phyloP scores from a whole-genome alignment of 2,797 vertebrate species.

The Fistularia tabacaria region DNA sequence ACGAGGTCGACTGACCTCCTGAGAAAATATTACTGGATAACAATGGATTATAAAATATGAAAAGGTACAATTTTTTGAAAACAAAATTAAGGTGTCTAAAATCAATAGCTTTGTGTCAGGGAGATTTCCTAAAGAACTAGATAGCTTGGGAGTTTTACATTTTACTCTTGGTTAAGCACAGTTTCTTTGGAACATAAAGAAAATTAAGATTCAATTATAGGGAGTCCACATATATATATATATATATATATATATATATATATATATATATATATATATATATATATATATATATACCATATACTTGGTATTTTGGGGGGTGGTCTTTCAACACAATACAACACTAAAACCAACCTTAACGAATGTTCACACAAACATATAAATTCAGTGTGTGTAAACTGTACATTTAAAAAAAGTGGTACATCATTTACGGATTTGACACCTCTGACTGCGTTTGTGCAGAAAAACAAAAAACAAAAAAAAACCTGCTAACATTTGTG shows the following conservation, averaged over 20 bases:
- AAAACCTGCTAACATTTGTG: no score
- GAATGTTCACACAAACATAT: no score
- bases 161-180: slow-evolving; percentile 41
- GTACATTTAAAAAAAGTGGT: no score
- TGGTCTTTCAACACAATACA: no score
- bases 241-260: slow-evolving; percentile 22
- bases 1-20: slow-evolving; percentile 6
- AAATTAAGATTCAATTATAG: slow-evolving; percentile 4
- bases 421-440: no score
- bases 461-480: no score
- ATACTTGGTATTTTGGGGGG: no score
- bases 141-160: slow-evolving; percentile 44
- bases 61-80: slow-evolving; percentile 34
- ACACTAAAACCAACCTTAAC: no score
- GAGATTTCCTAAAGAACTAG: slow-evolving; percentile 45
- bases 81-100: slow-evolving; percentile 41
- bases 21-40: slow-evolving; percentile 26
- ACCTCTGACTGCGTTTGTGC: no score
- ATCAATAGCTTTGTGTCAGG: slow-evolving; percentile 35
- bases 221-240: slow-evolving; percentile 29
- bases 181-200: slow-evolving; percentile 50
- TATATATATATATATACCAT: slow-evolving; percentile 20
- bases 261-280: slow-evolving; percentile 26
- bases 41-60: slow-evolving; percentile 41
- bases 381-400: no score